Conservation (phyloP, 2,113 vertebrate species). For the Sigmodon hispidus region DNA sequence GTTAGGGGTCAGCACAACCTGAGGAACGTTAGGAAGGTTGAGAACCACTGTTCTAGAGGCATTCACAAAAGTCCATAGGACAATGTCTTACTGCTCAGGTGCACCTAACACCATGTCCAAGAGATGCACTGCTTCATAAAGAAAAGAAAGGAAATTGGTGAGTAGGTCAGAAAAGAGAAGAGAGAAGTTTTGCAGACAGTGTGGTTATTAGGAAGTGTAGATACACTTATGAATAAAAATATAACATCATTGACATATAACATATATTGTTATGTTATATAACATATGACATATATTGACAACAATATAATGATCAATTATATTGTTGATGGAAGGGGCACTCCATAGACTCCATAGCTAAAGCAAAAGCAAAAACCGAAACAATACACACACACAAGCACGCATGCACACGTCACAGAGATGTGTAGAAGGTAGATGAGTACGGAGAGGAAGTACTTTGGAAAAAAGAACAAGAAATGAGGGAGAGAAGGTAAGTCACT, state of each 20-base stretch:
- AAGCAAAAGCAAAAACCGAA: background rate
- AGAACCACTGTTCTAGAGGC: too few species aligned
- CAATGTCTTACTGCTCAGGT: rapidly evolving
- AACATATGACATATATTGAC: too few species aligned
- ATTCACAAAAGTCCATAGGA: background rate
- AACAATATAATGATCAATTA: too few species aligned
- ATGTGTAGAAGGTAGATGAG: too few species aligned
- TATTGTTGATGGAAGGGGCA: too few species aligned
- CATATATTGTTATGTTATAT: too few species aligned
- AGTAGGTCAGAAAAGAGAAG: too few species aligned
- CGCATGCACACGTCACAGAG: background rate
- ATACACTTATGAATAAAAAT: too few species aligned
- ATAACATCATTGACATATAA: too few species aligned
- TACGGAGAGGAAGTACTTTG: background rate
- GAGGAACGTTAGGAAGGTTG: background rate
- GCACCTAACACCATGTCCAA: background rate
- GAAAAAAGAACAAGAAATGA: background rate
- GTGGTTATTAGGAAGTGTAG: rapidly evolving
- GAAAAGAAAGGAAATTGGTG: rapidly evolving
- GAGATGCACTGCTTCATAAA: rapidly evolving
- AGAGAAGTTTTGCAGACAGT: background rate
- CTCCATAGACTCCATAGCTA: too few species aligned
- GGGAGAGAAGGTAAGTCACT: background rate
- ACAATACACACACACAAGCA: background rate
- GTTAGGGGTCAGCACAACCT: background rate